Conservation (phyloP, 1,140 invertebrate genomes). For the Solenopsis invicta region DNA sequence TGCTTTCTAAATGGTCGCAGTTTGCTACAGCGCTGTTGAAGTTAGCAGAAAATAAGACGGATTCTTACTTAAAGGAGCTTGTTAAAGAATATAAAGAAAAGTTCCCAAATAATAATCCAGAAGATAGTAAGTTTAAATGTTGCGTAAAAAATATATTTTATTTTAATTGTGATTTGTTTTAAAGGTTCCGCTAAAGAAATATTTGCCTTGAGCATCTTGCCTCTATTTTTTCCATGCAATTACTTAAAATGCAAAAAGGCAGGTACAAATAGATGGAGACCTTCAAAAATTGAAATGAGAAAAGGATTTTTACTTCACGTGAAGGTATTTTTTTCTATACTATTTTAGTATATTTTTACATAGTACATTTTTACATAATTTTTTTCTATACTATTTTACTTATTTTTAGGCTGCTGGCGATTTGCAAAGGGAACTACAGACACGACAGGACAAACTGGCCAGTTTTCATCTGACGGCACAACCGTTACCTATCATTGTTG, state of each 20-base stretch:
- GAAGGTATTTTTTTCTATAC: constrained; percentile 3
- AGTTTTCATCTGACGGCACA: constrained; percentile 5
- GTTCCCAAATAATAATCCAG: constrained; percentile 6
- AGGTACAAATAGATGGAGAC: constrained; percentile 7
- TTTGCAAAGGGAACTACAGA: constrained; percentile 1
- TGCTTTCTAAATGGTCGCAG: background rate
- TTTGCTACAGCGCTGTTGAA: constrained; percentile 7
- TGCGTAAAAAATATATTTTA: constrained; percentile 12
- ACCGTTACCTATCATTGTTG: background rate
- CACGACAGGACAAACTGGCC: background rate
- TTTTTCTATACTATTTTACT: constrained; percentile 3
- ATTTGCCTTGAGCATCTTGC: constrained; percentile 13
- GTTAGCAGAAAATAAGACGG: constrained; percentile 2
- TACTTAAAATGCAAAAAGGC: background rate
- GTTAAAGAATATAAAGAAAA: constrained; percentile 7
- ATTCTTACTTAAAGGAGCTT: constrained; percentile 6
- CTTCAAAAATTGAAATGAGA: constrained; percentile 14
- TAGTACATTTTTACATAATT: too few relatives aligned
- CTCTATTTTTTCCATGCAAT: constrained; percentile 2
- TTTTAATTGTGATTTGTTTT: constrained; percentile 13
- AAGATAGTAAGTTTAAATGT: constrained; percentile 10
- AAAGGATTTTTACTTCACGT: constrained; percentile 1
- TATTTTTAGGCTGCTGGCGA: background rate
- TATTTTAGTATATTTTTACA: background rate
- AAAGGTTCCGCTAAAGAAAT: constrained; percentile 1